Percentiles rank a stretch among this genome's conserved stretches.
These are phyloP conservation scores for Drosophila kanapiae DNA, from an alignment of 1,140 invertebrate species.

Conservation along the genomic window DNA sequence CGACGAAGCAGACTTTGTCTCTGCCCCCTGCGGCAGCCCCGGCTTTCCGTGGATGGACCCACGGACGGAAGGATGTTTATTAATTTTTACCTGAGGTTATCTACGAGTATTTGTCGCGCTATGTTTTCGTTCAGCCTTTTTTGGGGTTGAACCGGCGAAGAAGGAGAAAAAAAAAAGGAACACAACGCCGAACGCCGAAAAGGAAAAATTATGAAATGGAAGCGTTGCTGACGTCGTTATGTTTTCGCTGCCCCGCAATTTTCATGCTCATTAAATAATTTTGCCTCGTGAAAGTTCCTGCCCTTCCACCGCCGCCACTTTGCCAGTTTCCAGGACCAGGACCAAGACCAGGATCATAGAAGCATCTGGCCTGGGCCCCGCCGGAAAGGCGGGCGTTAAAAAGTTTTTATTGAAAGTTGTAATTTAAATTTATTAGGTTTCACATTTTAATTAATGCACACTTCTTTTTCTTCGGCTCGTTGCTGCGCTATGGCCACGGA, in stretches of 20 bases:
- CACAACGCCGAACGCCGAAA: background rate
- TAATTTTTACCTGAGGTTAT: slow-evolving; percentile 84
- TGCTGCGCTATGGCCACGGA: slow-evolving; percentile 10
- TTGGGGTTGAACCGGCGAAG: slow-evolving; percentile 43
- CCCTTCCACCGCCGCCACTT: background rate
- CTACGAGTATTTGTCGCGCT: slow-evolving; percentile 74
- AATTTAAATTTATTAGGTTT: slow-evolving; percentile 83
- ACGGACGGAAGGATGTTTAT: slow-evolving; percentile 66
- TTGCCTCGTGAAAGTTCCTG: slow-evolving; percentile 66
- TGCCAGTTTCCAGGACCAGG: background rate
- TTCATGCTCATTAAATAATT: slow-evolving; percentile 84
- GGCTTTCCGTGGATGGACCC: background rate
- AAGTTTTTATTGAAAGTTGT: slow-evolving; percentile 82
- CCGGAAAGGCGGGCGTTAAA: slow-evolving; percentile 61
- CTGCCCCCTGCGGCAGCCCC: slow-evolving; percentile 41
- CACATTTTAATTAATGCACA: slow-evolving; percentile 83
- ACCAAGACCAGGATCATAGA: slow-evolving; percentile 25
- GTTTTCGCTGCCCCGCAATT: slow-evolving; percentile 63
- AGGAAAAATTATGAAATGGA: slow-evolving; percentile 42
- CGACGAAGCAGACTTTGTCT: slow-evolving; percentile 21
- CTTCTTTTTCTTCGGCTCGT: slow-evolving; percentile 42
- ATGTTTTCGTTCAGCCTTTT: slow-evolving; percentile 63
- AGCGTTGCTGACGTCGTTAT: slow-evolving; percentile 49
- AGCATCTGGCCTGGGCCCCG: slow-evolving; percentile 33
- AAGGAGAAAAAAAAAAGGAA: background rate